phyloP scores from a whole-genome alignment of 2,113 vertebrate species.

The Sorex fumeus region DNA sequence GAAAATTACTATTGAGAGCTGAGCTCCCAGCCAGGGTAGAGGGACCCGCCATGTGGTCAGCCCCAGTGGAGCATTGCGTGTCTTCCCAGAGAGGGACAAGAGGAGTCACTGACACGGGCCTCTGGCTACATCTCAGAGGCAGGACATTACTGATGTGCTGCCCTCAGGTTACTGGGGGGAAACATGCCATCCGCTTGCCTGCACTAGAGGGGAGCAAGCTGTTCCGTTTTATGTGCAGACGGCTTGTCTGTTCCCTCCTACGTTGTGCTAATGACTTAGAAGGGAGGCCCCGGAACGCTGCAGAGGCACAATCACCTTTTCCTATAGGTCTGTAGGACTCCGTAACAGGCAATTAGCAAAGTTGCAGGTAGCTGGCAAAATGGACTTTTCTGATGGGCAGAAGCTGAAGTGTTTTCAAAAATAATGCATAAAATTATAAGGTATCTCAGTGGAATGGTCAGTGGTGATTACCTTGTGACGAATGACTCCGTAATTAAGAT shows the following conservation, averaged over 20 bases:
- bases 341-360: conserved; percentile 74
- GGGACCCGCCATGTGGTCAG: not conserved
- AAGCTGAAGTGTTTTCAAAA: conserved; percentile 48
- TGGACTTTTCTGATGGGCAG: not conserved
- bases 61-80: rapidly evolving
- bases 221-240: not conserved
- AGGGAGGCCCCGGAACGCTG: not conserved
- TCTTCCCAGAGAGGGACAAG: not conserved
- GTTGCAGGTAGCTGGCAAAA: conserved; percentile 65
- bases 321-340: conserved; percentile 59
- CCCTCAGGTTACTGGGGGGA: not conserved
- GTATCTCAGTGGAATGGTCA: not conserved
- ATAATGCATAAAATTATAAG: not conserved
- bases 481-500: conserved; percentile 50
- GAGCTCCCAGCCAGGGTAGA: not conserved
- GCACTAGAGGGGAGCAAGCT: conserved; percentile 72
- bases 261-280: conserved; percentile 55
- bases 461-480: not conserved
- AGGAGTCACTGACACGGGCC: conserved; percentile 1
- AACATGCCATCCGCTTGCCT: conserved; percentile 70
- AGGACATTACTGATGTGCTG: conserved; percentile 27
- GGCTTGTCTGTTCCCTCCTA: conserved; percentile 57
- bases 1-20: not conserved
- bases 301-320: conserved; percentile 72
- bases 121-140: conserved; percentile 61